These are phyloP conservation scores for Petrocephalus microphthalmus DNA, from an alignment of 2,113 vertebrate species.

Conservation along the genomic window DNA sequence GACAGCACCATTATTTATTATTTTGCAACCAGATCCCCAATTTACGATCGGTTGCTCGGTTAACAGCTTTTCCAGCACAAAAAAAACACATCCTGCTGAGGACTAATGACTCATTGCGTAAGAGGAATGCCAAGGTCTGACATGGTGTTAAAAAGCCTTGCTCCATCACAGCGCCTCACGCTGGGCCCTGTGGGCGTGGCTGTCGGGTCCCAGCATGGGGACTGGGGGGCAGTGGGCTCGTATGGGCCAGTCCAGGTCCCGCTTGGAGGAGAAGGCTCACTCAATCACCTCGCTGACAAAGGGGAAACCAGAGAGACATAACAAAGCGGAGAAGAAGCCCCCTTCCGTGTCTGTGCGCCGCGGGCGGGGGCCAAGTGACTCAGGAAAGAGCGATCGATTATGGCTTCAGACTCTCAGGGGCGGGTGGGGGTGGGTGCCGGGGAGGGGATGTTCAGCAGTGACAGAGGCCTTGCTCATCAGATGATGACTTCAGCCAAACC, in stretches of 20 bases:
- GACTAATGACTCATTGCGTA: constrained; percentile 45
- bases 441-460: constrained; percentile 29
- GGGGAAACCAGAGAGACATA: background rate
- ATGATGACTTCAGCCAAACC: background rate
- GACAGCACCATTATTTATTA: background rate
- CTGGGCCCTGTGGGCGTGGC: constrained; percentile 3
- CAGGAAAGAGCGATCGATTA: constrained; percentile 42
- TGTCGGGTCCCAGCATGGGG: constrained; percentile 17
- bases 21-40: constrained; percentile 14
- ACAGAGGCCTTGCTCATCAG: constrained; percentile 36
- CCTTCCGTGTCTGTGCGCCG: constrained; percentile 21
- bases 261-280: constrained; percentile 28
- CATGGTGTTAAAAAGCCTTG: constrained; percentile 20
- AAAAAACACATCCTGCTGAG: constrained; percentile 29
- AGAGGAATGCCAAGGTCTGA: constrained; percentile 40
- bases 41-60: constrained; percentile 18
- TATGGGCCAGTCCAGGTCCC: background rate
- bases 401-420: constrained; percentile 46
- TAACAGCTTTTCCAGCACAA: constrained; percentile 36
- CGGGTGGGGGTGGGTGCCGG: constrained; percentile 43
- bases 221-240: constrained; percentile 2
- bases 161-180: background rate
- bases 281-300: constrained; percentile 29
- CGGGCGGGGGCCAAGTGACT: constrained; percentile 42
- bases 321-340: background rate